A percentile compares a stretch with the other conserved stretches of the same genome.
These are phyloP conservation scores for Amphimallon solstitiale DNA, from an alignment of 2,888 invertebrate genomes.

Conservation along the genomic window DNA sequence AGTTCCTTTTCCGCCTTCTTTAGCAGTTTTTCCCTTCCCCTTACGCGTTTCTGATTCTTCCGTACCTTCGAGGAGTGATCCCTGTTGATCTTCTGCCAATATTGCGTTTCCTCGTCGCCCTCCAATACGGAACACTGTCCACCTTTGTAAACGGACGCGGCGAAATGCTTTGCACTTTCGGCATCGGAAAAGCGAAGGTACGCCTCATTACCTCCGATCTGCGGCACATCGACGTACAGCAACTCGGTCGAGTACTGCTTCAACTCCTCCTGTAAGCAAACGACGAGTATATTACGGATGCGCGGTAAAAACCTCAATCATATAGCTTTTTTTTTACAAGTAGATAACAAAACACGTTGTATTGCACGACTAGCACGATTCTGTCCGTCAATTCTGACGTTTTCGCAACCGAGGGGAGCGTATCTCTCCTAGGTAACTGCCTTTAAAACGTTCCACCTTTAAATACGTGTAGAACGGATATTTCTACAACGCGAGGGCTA, in stretches of 20 bases:
- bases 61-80: conserved; percentile 69
- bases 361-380: too few relatives aligned
- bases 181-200: conserved; percentile 72
- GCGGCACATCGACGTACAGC: conserved; percentile 81
- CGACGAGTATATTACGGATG: not conserved
- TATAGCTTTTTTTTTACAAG: conserved; percentile 33
- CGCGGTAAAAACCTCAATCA: not conserved
- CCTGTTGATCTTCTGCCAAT: conserved; percentile 81
- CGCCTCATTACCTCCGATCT: conserved; percentile 70
- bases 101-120: conserved; percentile 77
- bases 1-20: conserved; percentile 73
- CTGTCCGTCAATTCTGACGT: too few relatives aligned
- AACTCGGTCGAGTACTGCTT: conserved; percentile 71
- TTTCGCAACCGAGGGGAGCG: too few relatives aligned
- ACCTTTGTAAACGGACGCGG: conserved; percentile 60
- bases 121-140: conserved; percentile 62
- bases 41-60: conserved; percentile 65
- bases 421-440: too few relatives aligned
- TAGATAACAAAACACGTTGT: too few relatives aligned
- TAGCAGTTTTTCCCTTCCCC: conserved; percentile 70
- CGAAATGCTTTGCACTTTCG: conserved; percentile 64
- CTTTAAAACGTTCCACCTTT: too few relatives aligned
- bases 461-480: too few relatives aligned
- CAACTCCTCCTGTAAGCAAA: conserved; percentile 68
- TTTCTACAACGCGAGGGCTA: too few relatives aligned